Evolutionary conservation across 1,140 invertebrate species (phyloP).

Genomic region (Harlomillsia oculata): DNA sequence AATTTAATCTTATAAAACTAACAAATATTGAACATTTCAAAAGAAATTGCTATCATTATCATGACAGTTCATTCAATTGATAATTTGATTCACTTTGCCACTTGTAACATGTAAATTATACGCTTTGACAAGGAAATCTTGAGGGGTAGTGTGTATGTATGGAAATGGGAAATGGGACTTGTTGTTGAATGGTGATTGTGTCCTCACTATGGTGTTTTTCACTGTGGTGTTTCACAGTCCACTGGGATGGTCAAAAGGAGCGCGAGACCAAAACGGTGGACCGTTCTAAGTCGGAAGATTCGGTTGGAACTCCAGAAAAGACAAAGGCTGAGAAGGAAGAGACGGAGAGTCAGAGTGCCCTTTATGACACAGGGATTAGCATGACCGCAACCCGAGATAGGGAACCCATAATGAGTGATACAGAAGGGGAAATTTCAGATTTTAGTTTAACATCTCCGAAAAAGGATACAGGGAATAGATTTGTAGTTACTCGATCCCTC

Average conservation of each 20-base stretch:
- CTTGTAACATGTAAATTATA: too few relatives aligned
- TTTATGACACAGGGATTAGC: constrained; percentile 33
- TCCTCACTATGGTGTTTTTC: constrained; percentile 1
- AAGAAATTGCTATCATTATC: too few relatives aligned
- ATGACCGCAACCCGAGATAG: constrained; percentile 30
- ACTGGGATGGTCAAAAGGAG: constrained; percentile 32
- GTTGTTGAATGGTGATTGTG: too few relatives aligned
- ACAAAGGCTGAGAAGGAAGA: constrained; percentile 21
- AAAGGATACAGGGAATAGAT: constrained; percentile 15
- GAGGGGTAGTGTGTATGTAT: neutral
- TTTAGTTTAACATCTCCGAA: constrained; percentile 32
- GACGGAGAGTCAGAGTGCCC: constrained; percentile 30
- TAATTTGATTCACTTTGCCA: too few relatives aligned
- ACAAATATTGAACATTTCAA: too few relatives aligned
- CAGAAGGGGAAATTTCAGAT: constrained; percentile 31
- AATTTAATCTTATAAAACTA: too few relatives aligned
- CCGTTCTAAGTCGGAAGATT: constrained; percentile 32
- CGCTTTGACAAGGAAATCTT: neutral
- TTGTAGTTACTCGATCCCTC: constrained; percentile 3
- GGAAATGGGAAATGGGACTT: too few relatives aligned
- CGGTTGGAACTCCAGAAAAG: constrained; percentile 30
- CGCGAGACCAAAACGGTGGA: constrained; percentile 18
- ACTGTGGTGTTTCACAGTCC: constrained; percentile 29
- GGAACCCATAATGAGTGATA: constrained; percentile 23
- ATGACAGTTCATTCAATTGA: too few relatives aligned